Evolutionary conservation across 2,113 vertebrate genomes (phyloP).

Genomic region (Cynocephalus volans): DNA sequence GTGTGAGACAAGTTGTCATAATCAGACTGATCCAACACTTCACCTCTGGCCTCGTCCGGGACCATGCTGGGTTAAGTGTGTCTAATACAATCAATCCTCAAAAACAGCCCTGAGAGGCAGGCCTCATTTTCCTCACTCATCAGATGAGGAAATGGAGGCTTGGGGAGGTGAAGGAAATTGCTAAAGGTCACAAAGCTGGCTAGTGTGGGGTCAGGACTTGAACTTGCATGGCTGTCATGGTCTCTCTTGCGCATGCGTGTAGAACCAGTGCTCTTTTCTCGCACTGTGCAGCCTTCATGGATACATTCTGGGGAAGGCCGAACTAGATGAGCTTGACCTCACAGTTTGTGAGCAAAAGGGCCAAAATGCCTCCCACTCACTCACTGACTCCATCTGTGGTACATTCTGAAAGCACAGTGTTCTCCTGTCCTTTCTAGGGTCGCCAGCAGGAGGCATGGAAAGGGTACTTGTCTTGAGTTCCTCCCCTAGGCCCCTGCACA

Average conservation of each 20-base stretch:
- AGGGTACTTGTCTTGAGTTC: constrained; percentile 71
- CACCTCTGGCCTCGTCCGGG: neutral
- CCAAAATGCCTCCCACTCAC: neutral
- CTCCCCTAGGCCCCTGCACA: constrained; percentile 66
- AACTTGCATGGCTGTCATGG: neutral
- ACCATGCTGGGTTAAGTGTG: neutral
- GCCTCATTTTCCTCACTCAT: constrained; percentile 3
- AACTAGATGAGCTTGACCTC: neutral
- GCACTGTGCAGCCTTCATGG: neutral
- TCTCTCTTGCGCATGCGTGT: neutral
- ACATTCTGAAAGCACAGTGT: neutral
- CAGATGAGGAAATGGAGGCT: constrained; percentile 17
- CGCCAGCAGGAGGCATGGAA: constrained; percentile 73
- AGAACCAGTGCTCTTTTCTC: neutral
- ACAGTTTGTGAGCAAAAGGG: neutral
- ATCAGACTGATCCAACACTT: neutral
- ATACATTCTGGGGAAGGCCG: neutral
- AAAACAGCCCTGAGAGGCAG: neutral
- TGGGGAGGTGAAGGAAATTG: neutral
- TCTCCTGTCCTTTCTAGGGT: constrained; percentile 73
- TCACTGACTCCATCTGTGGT: neutral
- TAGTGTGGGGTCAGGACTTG: neutral
- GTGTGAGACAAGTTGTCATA: neutral
- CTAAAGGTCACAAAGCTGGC: neutral
- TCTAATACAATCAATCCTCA: neutral